Conservation (phyloP, 2,113 vertebrate species). For the Malurus elegans region DNA sequence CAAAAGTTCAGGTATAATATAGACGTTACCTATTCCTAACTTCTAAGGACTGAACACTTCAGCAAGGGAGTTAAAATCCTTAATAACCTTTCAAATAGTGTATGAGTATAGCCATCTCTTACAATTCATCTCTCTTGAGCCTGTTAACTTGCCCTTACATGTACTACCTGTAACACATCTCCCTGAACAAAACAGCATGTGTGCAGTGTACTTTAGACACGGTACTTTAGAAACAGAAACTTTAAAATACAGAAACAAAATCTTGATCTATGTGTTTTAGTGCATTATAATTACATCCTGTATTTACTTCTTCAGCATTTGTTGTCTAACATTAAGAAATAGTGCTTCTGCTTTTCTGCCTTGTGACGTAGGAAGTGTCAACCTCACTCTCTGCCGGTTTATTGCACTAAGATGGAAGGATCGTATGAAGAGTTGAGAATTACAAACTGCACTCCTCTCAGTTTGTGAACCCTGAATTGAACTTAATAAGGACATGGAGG, state of each 20-base stretch:
- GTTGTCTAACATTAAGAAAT: neutral
- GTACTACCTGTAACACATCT: neutral
- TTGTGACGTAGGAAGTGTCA: neutral
- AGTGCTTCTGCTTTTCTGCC: neutral
- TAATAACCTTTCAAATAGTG: neutral
- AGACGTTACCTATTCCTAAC: neutral
- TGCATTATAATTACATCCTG: neutral
- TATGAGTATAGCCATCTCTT: neutral
- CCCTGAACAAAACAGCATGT: neutral
- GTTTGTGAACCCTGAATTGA: neutral
- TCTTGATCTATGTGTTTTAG: neutral
- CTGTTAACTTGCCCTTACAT: neutral
- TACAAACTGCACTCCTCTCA: neutral
- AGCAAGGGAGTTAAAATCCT: neutral
- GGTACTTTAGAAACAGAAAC: neutral
- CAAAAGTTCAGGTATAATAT: neutral
- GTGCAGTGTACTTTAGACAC: neutral
- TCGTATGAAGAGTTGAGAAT: neutral
- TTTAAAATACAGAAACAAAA: neutral
- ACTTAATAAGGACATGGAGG: neutral
- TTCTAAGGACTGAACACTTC: constrained; percentile 6
- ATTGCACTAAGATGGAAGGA: neutral
- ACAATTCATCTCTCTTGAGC: neutral
- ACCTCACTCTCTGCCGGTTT: neutral
- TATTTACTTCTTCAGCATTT: neutral